Evolutionary conservation across 2,797 vertebrate genomes (phyloP), one percentile per base, ranked within the genome.

Genomic region (Mionectes olivaceus): DNA sequence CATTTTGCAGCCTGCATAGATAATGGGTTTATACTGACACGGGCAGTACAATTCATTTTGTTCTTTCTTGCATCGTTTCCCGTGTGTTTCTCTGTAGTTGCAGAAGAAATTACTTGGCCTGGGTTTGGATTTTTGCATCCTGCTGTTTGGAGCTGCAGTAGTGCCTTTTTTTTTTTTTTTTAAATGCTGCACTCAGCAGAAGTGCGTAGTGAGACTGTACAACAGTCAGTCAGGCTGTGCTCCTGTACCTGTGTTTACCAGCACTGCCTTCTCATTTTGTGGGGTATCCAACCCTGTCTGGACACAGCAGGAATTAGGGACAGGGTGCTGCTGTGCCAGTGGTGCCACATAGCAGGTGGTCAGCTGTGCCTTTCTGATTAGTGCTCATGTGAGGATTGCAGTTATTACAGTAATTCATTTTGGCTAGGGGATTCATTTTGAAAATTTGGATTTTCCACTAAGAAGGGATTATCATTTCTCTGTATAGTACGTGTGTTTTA

Each of bases 361-460:
- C 96, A 95, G 91, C 92, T 95, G 83, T 15, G 91, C 89, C 49
- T 65, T 92, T 82, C 90, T 95, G 96, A 93, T 96, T 93, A 90
- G 94, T 35, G 86, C 96, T 93, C 63, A 59, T 75, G 24, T 1
- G 63, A 85, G 89, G 83, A 97, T 97, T 97, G 97, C 82, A 63
- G 94, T 91, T 97, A 93, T 97, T 97, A 97, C 91, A 95, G 96
- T 97, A 97, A 98, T 97, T 98, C 91, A 82, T 96, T 97, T 95
- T 83, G 94, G 96, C 95, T 84, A 50, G 89, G 95, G 96, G 97
- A 97, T 98, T 98, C 96, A 97, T 98, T 98, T 98, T 96, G 95
- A 94, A 98, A 98, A 97, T 98, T 97, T 97, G 96, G 95, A 92
- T 98, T 97, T 98, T 97, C 95, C 80, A 93, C 94, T 98, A 98